These are phyloP conservation scores for Clarias platycephalus DNA, from an alignment of 2,797 vertebrate genomes.

Conservation along the genomic window DNA sequence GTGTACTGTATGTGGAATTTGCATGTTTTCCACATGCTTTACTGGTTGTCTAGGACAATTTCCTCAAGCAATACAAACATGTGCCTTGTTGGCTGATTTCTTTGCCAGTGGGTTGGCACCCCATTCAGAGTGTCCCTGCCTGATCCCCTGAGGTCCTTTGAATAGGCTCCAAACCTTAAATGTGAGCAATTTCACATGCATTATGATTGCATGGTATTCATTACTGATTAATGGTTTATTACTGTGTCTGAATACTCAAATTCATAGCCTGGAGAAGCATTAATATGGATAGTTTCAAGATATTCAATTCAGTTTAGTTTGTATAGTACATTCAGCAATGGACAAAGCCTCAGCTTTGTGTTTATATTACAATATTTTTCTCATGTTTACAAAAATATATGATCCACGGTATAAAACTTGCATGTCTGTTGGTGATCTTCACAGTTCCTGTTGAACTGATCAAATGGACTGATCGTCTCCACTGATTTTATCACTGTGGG, in stretches of 20 bases:
- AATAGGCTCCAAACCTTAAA: background rate
- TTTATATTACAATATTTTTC: background rate
- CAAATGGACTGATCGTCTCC: background rate
- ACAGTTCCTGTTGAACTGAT: background rate
- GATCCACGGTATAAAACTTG: background rate
- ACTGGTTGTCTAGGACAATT: too few species aligned
- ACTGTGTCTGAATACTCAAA: background rate
- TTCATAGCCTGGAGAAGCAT: too few species aligned
- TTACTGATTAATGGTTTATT: background rate
- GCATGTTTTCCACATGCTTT: too few species aligned
- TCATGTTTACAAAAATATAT: background rate
- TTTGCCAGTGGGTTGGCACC: too few species aligned
- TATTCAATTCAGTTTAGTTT: background rate
- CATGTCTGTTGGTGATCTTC: background rate
- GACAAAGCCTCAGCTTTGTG: background rate
- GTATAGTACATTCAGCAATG: background rate
- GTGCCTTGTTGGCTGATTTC: too few species aligned
- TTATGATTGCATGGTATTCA: background rate
- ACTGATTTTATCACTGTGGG: background rate
- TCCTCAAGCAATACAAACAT: too few species aligned
- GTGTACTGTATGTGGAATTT: too few species aligned
- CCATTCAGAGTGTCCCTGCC: too few species aligned
- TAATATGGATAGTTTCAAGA: background rate
- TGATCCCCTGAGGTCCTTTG: too few species aligned
- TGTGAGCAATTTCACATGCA: background rate